These are phyloP conservation scores for Brachyptera risi DNA, from an alignment of 2,888 invertebrate species.

Conservation along the genomic window DNA sequence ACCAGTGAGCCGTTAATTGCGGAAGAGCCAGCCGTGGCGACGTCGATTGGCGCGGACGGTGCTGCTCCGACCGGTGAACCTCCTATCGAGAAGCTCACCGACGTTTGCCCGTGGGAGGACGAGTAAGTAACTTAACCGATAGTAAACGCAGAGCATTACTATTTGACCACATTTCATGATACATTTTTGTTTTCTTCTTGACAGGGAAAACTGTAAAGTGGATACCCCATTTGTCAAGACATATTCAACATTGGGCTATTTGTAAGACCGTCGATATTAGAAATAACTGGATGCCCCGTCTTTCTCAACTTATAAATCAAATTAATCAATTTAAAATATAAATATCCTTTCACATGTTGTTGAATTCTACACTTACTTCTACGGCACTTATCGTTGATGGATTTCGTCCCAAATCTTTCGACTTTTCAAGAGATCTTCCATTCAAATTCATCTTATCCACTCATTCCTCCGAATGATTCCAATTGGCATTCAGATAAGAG, in stretches of 20 bases:
- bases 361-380: no score
- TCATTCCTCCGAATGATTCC: no score
- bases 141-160: background rate
- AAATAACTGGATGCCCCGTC: background rate
- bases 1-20: constrained; percentile 17
- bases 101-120: constrained; percentile 89
- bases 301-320: background rate
- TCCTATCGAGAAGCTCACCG: constrained; percentile 23
- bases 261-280: constrained; percentile 53
- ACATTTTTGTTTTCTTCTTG: constrained; percentile 42
- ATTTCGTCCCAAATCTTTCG: no score
- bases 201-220: constrained; percentile 79
- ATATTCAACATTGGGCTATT: constrained; percentile 88
- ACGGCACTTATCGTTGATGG: no score
- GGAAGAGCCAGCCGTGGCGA: background rate
- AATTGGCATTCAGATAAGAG: no score
- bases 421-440: no score
- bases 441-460: no score
- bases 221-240: constrained; percentile 91
- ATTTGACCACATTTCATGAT: background rate
- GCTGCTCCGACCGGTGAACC: constrained; percentile 34
- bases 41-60: background rate
- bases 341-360: background rate
- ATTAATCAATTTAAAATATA: background rate
- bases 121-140: constrained; percentile 66